phyloP scores from a whole-genome alignment of 2,797 vertebrate species.

The Momotus momota region DNA sequence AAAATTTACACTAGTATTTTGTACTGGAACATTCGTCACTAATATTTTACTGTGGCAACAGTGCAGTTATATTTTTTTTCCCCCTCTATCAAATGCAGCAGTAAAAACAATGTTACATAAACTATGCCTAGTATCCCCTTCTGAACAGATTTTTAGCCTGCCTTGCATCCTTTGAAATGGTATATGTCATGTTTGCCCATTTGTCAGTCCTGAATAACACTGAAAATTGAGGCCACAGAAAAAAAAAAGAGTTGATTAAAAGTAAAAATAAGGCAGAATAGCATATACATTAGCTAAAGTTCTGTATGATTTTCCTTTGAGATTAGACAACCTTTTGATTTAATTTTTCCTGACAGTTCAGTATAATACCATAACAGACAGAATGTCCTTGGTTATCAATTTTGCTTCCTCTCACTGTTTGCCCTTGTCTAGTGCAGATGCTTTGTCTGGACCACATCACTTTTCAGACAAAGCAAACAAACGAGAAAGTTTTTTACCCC shows the following conservation, averaged over 20 bases:
- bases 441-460: not conserved
- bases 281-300: not conserved
- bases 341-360: conserved; percentile 55
- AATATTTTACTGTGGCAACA: not conserved
- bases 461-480: conserved; percentile 17
- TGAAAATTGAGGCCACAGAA: not conserved
- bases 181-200: not conserved
- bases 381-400: conserved; percentile 39
- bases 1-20: not conserved
- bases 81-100: not conserved
- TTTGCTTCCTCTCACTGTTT: not conserved
- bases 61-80: not conserved
- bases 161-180: not conserved
- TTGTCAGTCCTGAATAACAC: not conserved
- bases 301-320: conserved; percentile 17
- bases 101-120: not conserved
- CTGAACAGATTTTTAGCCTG: not conserved
- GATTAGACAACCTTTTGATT: conserved; percentile 56
- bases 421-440: not conserved
- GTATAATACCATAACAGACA: conserved; percentile 5
- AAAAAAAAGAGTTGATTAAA: not conserved
- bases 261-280: conserved; percentile 5
- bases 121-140: not conserved
- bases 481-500: not conserved
- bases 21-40: not conserved